Evolutionary conservation across 2,888 invertebrate species (phyloP).

Genomic region (Alviniconcha strummeri): DNA sequence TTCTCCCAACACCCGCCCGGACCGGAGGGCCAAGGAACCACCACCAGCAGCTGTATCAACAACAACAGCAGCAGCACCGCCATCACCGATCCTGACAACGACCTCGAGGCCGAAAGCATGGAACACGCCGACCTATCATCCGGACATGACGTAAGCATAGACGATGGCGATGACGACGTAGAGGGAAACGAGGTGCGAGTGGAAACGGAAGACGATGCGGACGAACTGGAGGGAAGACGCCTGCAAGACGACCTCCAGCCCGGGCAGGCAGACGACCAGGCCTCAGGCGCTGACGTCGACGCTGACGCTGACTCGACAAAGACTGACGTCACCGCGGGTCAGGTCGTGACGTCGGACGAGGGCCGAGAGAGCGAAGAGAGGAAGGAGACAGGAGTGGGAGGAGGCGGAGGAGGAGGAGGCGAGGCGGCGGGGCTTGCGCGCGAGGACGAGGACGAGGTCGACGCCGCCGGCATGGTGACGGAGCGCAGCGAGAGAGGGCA

Average conservation of each 20-base stretch:
- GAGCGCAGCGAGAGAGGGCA: neutral
- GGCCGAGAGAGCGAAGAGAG: neutral
- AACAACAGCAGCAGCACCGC: neutral
- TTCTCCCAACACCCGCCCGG: conserved; percentile 78
- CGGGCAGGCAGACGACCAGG: neutral
- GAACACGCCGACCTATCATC: neutral
- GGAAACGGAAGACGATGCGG: neutral
- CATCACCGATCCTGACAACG: neutral
- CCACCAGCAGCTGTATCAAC: conserved; percentile 7
- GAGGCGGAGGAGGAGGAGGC: neutral
- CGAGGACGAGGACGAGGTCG: conserved; percentile 12
- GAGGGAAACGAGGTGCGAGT: neutral
- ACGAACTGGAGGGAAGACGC: neutral
- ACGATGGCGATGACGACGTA: conserved; percentile 1
- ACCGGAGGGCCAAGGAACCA: conserved; percentile 4
- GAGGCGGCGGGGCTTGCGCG: neutral
- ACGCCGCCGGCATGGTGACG: neutral
- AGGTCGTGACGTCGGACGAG: neutral
- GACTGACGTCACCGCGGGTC: neutral
- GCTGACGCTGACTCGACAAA: neutral
- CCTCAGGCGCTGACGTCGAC: neutral
- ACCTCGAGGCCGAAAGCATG: neutral
- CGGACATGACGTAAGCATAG: conserved; percentile 1
- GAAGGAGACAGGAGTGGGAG: too few relatives aligned
- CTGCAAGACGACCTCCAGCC: neutral